Evolutionary conservation across 2,113 vertebrate species (phyloP).

Genomic region (Phrynosoma platyrhinos): DNA sequence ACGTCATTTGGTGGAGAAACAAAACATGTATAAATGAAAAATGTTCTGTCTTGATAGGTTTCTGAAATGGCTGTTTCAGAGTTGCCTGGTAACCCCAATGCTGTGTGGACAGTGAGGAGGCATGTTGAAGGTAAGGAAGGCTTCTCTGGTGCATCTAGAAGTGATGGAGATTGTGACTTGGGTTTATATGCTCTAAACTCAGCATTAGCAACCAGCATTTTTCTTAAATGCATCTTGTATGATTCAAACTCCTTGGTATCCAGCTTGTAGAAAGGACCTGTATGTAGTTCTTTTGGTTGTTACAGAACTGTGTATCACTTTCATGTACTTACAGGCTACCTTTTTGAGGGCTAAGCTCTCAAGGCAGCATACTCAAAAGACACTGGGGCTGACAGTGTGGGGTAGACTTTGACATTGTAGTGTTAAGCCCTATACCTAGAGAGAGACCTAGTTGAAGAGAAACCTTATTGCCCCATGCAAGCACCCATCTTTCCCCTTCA

Average conservation of each 20-base stretch:
- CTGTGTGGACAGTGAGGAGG: constrained; percentile 97
- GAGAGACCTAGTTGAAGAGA: too few relatives aligned
- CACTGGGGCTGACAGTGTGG: too few relatives aligned
- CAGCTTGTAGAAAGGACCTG: neutral
- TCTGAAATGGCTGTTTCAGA: constrained; percentile 99
- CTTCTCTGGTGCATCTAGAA: neutral
- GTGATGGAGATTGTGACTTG: neutral
- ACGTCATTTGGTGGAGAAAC: neutral
- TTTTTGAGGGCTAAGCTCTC: too few relatives aligned
- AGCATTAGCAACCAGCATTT: neutral
- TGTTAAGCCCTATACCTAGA: too few relatives aligned
- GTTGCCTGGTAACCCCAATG: constrained; percentile 98
- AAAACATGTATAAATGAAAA: neutral
- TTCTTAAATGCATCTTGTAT: too few relatives aligned
- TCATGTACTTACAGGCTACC: too few relatives aligned
- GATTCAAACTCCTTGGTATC: neutral
- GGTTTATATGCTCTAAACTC: neutral
- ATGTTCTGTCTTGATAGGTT: constrained; percentile 81
- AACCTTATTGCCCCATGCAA: too few relatives aligned
- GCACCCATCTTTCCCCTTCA: too few relatives aligned
- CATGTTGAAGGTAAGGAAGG: constrained; percentile 91
- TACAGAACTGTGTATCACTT: neutral
- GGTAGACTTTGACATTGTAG: too few relatives aligned
- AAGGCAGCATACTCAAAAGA: too few relatives aligned
- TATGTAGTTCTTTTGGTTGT: too few relatives aligned